A percentile compares a stretch with the other conserved stretches of the same genome.
Conservation (phyloP, 1,140 invertebrate genomes). For the Gryon sp. region DNA sequence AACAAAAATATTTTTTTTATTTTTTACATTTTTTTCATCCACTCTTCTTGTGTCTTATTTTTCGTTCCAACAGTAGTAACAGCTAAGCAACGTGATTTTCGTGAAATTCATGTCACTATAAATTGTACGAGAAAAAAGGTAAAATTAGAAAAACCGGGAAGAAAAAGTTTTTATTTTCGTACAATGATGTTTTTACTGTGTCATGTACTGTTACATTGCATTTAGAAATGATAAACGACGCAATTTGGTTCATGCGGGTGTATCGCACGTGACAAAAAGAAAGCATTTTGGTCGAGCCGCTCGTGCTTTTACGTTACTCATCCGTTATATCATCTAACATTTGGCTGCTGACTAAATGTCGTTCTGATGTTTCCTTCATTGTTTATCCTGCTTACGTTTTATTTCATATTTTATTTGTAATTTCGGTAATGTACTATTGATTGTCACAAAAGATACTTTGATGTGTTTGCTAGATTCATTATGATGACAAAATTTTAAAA, state of each 20-base stretch:
- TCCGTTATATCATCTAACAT: conserved; percentile 52
- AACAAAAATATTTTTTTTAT: no score
- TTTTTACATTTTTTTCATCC: no score
- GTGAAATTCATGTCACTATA: not conserved
- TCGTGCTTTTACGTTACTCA: conserved; percentile 47
- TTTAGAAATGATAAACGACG: conserved; percentile 58
- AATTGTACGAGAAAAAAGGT: no score
- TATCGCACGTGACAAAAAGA: conserved; percentile 44
- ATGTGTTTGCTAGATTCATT: no score
- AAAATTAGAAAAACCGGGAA: not conserved
- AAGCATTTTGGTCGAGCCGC: conserved; percentile 26
- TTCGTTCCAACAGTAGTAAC: no score
- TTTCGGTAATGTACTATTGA: conserved; percentile 3
- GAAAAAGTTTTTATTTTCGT: conserved; percentile 11
- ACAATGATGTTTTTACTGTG: conserved; percentile 18
- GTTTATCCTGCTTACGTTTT: conserved; percentile 23
- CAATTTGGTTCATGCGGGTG: conserved; percentile 45
- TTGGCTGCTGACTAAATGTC: conserved; percentile 48
- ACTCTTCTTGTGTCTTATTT: no score
- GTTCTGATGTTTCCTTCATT: conserved; percentile 39
- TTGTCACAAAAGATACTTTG: no score
- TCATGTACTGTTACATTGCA: conserved; percentile 42
- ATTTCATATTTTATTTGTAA: conserved; percentile 15
- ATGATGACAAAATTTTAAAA: no score
- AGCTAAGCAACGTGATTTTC: not conserved